These are phyloP conservation scores for Calyptomena viridis DNA, from an alignment of 2,113 vertebrate species.

Conservation along the genomic window DNA sequence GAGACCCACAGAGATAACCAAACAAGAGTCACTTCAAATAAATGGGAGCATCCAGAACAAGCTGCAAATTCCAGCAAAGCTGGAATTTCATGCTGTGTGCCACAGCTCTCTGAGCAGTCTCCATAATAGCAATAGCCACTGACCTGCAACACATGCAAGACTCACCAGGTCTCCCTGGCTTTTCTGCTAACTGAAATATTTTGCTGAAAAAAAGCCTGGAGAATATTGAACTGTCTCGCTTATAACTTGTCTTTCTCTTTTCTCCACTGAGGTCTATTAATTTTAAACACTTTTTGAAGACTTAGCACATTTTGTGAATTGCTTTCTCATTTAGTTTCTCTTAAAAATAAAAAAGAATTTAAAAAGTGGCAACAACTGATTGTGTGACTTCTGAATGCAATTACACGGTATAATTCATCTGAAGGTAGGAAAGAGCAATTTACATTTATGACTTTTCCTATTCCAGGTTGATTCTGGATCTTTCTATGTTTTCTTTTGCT, in stretches of 20 bases:
- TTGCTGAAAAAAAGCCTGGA: background rate
- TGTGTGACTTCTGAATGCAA: background rate
- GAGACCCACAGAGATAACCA: background rate
- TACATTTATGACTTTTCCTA: background rate
- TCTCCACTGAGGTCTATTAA: background rate
- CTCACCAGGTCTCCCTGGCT: background rate
- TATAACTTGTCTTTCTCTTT: background rate
- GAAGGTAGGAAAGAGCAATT: background rate
- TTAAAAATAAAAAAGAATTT: background rate
- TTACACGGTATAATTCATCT: background rate
- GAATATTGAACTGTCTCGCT: background rate
- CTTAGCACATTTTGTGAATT: background rate
- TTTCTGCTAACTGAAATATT: background rate
- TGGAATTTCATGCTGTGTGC: background rate
- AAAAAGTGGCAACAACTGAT: background rate
- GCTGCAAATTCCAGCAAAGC: background rate
- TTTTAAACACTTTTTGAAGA: background rate
- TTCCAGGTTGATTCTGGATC: background rate
- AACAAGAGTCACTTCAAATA: background rate
- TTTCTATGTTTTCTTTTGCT: background rate
- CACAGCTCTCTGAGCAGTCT: background rate
- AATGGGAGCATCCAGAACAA: background rate
- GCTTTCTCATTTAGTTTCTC: background rate
- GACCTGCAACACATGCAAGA: background rate
- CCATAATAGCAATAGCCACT: background rate